Evolutionary conservation across 2,113 vertebrate species (phyloP), one percentile per base, ranked within the genome.

Genomic region (Sisor rabdophorus): DNA sequence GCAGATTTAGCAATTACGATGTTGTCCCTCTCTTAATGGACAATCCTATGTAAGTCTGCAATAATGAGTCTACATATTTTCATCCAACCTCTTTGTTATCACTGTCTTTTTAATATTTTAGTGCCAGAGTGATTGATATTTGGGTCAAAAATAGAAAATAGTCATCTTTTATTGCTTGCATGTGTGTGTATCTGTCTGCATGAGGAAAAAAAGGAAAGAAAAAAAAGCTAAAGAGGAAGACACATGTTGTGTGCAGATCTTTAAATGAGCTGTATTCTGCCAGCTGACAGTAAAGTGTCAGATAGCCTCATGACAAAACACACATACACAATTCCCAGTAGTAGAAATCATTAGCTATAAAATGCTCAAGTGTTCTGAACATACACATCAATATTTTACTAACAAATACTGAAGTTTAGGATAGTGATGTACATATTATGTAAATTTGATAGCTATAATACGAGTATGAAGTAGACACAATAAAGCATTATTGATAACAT

Each of bases 51-150:
- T 71, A 55, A 72, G 76, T 71, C 73, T 60, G 28, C 26, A 20
- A 74, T 85, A 81, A 86, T 84, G 76, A 84, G 71, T 65, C 63
- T 73, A 50, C 80, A 86, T 84, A 76, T 82, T 77, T 86, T 82
- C 81, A 78, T 76, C 74, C 64, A 77, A 60, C 64, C 65, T 80
- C 64, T 78, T 82, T 79, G 59, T 64, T 52, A 71, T 72, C 64
- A 79, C 30, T 63, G 68, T 69, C 26, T n/a, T 7, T 79, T 85
- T 78, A 78, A 84, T 84, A 82, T 82, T 85, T 84, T 67, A 84
- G 71, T 58, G 54, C 24, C 60, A 53, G 32, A 26, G 64, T 77
- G 79, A 84, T 77, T 81, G 77, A 82, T 85, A 76, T 13, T 52
- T 60, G 12, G 55, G 61, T 68, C 74, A 61, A 78, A 84, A 86